Evolutionary conservation across 2,797 vertebrate species (phyloP), one percentile per base, ranked within the genome.

Genomic region (Siniperca scherzeri): DNA sequence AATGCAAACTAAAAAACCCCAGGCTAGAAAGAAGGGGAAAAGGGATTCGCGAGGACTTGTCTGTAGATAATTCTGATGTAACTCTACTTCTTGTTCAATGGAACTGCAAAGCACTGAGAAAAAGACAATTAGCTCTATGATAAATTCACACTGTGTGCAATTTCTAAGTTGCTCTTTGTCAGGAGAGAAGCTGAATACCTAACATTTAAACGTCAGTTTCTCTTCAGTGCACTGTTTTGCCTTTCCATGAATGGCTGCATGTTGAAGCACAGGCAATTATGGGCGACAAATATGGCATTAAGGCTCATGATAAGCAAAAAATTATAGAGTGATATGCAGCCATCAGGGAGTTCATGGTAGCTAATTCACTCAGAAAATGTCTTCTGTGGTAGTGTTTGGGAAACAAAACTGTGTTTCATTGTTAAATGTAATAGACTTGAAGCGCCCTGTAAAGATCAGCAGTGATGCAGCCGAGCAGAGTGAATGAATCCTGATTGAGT

Each of bases 1-100:
- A 95, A 95, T 94, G 82, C 88, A 87, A 94, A 95, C 85, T 79
- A 85, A 87, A 78, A 89, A 81, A 77, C 86, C 88, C 57, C 55
- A 67, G 89, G 82, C 80, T 86, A 89, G 70, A 90, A 44, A 75
- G 70, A 70, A 64, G 38, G 50, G 78, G 77, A 82, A 72, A 74
- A 64, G 36, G 77, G 55, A 88, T 89, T 90, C 72, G 61, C 55
- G 53, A 67, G 27, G 69, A 80, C 84, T 84, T 70, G 69, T 86
- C 85, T 88, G 80, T 33, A 88, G 91, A 90, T 91, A 86, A 86
- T 84, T 88, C 90, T 85, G 86, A 87, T 86, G 88, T 82, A 89
- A 84, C 52, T 79, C 80, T 46, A 46, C 50, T 84, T 85, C 64
- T 79, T 57, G 59, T 89, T 86, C 61, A 74, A 70, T 67, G 11